Evolutionary conservation across 2,888 invertebrate genomes (phyloP), one percentile per base, ranked within the genome.

Genomic region (Pharmacophagus antenor): DNA sequence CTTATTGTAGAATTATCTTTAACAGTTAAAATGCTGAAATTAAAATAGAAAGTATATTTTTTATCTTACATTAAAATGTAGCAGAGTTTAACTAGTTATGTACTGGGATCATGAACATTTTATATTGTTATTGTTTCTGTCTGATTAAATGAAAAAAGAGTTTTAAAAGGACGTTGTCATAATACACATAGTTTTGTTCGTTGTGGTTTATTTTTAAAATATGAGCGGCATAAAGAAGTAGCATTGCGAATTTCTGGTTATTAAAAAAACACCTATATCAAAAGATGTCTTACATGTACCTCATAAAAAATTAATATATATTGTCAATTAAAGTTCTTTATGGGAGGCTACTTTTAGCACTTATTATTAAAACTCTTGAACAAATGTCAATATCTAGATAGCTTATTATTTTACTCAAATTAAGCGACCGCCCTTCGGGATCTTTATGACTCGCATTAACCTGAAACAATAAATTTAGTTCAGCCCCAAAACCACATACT

Each of bases 371-470:
- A 31, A 31, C 15, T 31, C 12, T 12, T 31, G 1, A n/a, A 31
- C 20, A 5, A 31, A 52, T n/a, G 3, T 21, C 22, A 41, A 22
- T 17, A 52, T n/a, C 37, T 15, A 20, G 52, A 63, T 65, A 65
- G 58, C 49, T 67, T 68, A 63, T 63, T 65, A 68, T 72, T 66
- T 68, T 72, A 73, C 70, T 67, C 59, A 70, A 76, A 78, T 77
- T 71, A 76, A 76, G 67, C 69, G 63, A 44, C 57, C 65, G 65
- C 71, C 69, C 68, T 67, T 68, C 66, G 66, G 67, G 71, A 67
- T 69, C 58, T 68, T 63, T 70, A 71, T 74, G 71, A 72, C 68
- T 69, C 66, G 68, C 74, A 74, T 77, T 76, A 75, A 76, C 70
- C 69, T 69, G 71, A 70, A 75, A 76, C 74, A 77, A 75, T 78